Evolutionary conservation across 2,797 vertebrate genomes (phyloP), one percentile per base, ranked within the genome.

Genomic region (Echiichthys vipera): DNA sequence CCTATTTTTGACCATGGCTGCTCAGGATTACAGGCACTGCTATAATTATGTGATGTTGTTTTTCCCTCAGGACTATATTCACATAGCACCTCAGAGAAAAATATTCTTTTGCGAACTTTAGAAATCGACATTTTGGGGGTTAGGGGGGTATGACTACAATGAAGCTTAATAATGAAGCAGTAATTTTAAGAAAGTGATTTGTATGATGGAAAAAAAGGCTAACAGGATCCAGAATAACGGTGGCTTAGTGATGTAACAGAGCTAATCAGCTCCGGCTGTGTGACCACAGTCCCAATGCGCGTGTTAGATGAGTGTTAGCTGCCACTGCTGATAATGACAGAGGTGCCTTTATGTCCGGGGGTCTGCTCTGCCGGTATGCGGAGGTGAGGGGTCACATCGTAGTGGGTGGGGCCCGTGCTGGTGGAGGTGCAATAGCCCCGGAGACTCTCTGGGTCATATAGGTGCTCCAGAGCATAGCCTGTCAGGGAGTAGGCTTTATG

Each of bases 271-370:
- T 55, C 29, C 36, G 43, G 30, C 46, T 27, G 3, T 46, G 58
- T 65, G 67, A 39, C 46, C 22, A 27, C 18, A 42, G 56, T 73
- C 61, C 39, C 20, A 12, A 12, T 53, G 36, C 14, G 10, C 29
- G 71, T 50, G 61, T 69, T 34, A 12, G 37, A 32, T n/a, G 62
- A 91, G 91, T 86, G 95, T 96, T 97, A 99, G 95, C 97, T 99
- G 88, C 97, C 96, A 50, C 98, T 99, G 80, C 96, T 97, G 93
- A 99, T 98, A 92, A 99, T 99, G 89, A 99, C 97, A 4, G 97
- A 97, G 69, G 97, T 97, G 90, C 96, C 96, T 92, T 99, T 99
- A 91, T 98, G 97, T 92, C 95, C 95, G 53, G 96, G 93, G 55
- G 94, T 90, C 74, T 96, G 95, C 78, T 99, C 97, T 62, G 96